Conservation (phyloP, 2,113 vertebrate genomes). For the Dasyornis broadbenti region DNA sequence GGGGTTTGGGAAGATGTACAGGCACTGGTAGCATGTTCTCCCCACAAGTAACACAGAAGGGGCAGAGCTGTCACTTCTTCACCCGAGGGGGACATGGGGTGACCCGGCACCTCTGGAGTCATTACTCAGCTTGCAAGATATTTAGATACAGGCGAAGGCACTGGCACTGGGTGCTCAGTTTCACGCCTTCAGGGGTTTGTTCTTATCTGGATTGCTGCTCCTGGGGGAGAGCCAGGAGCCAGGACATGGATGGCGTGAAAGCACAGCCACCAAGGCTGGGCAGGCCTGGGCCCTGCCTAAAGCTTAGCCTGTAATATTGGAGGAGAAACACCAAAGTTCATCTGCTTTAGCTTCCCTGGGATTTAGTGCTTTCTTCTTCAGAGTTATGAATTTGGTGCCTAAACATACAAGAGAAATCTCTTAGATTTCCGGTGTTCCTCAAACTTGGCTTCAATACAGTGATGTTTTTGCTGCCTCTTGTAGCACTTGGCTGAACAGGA, state of each 20-base stretch:
- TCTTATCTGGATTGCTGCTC: not conserved
- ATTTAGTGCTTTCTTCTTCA: not conserved
- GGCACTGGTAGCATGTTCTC: accelerated
- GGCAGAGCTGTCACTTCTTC: not conserved
- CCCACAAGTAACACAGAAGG: accelerated
- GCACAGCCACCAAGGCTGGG: accelerated
- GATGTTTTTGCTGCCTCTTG: not conserved
- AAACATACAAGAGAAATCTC: not conserved
- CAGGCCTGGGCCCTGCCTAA: not conserved
- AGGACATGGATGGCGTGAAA: accelerated
- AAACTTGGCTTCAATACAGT: not conserved
- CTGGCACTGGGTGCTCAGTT: accelerated
- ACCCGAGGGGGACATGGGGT: no score
- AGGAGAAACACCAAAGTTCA: not conserved
- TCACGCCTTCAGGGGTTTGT: not conserved
- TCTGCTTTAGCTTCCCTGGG: not conserved
- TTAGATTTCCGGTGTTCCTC: not conserved
- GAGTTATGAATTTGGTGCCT: not conserved
- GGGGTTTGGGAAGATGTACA: not conserved
- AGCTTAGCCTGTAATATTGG: not conserved
- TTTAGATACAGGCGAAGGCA: not conserved
- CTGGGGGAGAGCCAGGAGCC: not conserved
- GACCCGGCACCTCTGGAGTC: accelerated
- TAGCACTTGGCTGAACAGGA: not conserved
- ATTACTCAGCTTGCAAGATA: accelerated